Evolutionary conservation across 2,888 invertebrate genomes (phyloP), one percentile per base, ranked within the genome.

Genomic region (Lycia hirtaria): DNA sequence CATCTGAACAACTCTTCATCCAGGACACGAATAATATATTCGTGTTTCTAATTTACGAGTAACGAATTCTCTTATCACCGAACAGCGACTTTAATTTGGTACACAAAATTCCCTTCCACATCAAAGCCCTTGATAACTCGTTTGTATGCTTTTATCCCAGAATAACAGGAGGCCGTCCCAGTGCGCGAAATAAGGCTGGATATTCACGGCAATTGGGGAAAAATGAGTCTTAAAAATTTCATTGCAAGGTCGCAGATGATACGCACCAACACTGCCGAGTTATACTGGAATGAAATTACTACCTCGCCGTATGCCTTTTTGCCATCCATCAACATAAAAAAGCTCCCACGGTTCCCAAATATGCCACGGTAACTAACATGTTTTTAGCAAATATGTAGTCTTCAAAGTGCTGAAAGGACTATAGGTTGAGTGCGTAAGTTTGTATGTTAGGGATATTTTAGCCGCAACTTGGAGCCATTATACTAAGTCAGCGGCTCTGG

Each of bases 261-360:
- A 61, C 60, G 52, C 49, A 58, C 63, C 50, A 47, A 52, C 41
- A 40, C 22, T 22, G 56, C 61, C 41, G 56, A 62, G 59, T 57
- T 57, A 60, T 56, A 57, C 56, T 45, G 58, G 59, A 43, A 50
- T 47, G 35, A 61, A 64, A 64, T 64, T 56, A 62, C 62, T 60
- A 55, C 62, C 62, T 49, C 20, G 54, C 63, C 63, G 61, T 67
- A 62, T 63, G 64, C 57, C 62, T 56, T 60, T 65, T 58, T 65
- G 56, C 62, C 67, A 67, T 63, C 67, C 67, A 67, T 67, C 67
- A 67, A 60, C 63, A 65, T 67, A 67, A 67, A 67, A 67, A 67
- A 52, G 47, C 61, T 57, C 45, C 51, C 47, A 35, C 53, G 45
- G 60, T 55, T 52, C 52, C 54, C 51, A 60, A 63, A 63, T 62